A percentile compares a stretch with the other conserved stretches of the same genome.
phyloP scores from a whole-genome alignment of 37 sponge, comb jelly and placozoan genomes.

The Halichondria panicea region DNA sequence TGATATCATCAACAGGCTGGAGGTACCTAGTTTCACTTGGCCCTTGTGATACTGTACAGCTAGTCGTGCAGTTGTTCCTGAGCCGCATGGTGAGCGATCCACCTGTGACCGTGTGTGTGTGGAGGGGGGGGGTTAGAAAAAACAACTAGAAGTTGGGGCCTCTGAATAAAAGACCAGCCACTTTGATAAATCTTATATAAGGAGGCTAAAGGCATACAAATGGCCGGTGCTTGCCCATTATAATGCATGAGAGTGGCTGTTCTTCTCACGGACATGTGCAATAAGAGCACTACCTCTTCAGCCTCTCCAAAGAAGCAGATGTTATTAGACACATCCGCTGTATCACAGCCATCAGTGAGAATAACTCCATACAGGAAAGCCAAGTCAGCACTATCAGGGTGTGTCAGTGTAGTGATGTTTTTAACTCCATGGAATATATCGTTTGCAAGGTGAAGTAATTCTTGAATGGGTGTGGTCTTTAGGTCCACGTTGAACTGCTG shows the following conservation, averaged over 20 bases:
- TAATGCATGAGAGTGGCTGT: no score
- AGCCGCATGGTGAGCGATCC: constrained; percentile 84
- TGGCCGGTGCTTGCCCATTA: no score
- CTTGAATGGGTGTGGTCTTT: constrained; percentile 21
- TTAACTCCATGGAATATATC: constrained; percentile 40
- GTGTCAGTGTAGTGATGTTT: constrained; percentile 40
- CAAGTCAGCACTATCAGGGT: constrained; percentile 68
- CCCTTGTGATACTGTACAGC: constrained; percentile 80
- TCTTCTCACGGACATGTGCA: no score
- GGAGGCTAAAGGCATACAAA: no score
- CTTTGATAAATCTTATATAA: no score
- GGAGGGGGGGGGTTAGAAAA: background rate
- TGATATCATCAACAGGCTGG: background rate
- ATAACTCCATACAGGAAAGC: constrained; percentile 86
- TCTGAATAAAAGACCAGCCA: background rate
- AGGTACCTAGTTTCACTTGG: constrained; percentile 45
- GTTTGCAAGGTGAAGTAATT: constrained; percentile 41
- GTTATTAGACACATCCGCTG: background rate
- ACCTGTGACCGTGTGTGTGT: constrained; percentile 28
- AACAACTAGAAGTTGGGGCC: background rate
- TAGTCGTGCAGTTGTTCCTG: constrained; percentile 73
- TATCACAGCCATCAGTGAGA: constrained; percentile 66
- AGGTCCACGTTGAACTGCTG: constrained; percentile 70
- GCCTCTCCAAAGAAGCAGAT: constrained; percentile 77
- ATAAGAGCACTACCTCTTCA: constrained; percentile 55